These are phyloP conservation scores for Coptodon bakossiorum DNA, from an alignment of 2,113 vertebrate genomes.

Conservation along the genomic window DNA sequence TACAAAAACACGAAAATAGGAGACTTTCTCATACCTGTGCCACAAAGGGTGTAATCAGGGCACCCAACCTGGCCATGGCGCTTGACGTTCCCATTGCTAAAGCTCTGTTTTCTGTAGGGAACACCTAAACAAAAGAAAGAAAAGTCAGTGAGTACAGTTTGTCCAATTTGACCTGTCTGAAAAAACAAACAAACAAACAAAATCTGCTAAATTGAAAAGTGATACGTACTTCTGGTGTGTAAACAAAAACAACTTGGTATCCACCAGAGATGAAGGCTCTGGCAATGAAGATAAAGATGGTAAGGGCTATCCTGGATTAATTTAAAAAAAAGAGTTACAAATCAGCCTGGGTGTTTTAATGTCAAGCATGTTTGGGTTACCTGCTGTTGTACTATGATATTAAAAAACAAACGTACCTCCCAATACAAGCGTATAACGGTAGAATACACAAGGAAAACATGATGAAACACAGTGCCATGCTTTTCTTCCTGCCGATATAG, in stretches of 20 bases:
- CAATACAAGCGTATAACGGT: constrained; percentile 81
- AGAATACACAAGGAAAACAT: constrained; percentile 83
- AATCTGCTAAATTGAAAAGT: not conserved
- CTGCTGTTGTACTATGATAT: not conserved
- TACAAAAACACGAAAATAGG: not conserved
- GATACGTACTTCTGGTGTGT: constrained; percentile 83
- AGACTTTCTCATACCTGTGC: constrained; percentile 76
- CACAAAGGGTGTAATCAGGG: constrained; percentile 86
- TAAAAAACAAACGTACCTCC: constrained; percentile 71
- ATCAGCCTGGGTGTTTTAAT: not conserved
- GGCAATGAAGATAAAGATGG: constrained; percentile 84
- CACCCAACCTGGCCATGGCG: constrained; percentile 78
- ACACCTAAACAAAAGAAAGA: constrained; percentile 37
- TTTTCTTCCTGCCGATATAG: constrained; percentile 87
- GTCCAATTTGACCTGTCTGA: not conserved
- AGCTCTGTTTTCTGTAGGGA: constrained; percentile 83
- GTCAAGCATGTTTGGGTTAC: not conserved
- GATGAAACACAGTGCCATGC: constrained; percentile 82
- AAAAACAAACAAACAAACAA: not conserved
- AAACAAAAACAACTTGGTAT: constrained; percentile 87
- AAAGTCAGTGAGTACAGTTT: not conserved
- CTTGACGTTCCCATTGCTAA: constrained; percentile 82
- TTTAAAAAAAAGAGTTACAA: not conserved
- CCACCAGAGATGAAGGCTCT: constrained; percentile 89
- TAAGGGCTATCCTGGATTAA: constrained; percentile 76